phyloP scores from a whole-genome alignment of 2,113 vertebrate species.

The Brienomyrus longianalis region DNA sequence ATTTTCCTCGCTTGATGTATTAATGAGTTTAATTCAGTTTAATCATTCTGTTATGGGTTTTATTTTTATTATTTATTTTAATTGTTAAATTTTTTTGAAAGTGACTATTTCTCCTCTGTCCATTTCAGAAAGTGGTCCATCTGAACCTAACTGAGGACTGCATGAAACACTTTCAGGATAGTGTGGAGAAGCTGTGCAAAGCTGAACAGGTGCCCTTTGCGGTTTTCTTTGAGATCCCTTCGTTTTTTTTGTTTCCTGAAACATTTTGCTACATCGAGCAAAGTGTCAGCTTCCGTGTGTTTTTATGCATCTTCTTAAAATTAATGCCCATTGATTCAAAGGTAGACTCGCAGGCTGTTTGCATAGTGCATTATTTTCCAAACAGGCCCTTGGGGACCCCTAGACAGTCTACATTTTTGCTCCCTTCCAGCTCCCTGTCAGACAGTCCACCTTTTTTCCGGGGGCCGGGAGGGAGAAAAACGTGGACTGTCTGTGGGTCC shows the following conservation, averaged over 20 bases:
- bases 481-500: background rate
- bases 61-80: too few species aligned
- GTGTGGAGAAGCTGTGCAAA: conserved; percentile 91
- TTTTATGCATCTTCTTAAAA: background rate
- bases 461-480: background rate
- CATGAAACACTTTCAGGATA: conserved; percentile 75
- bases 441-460: background rate
- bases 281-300: background rate
- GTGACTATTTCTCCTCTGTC: conserved; percentile 20
- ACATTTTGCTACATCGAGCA: background rate
- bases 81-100: too few species aligned
- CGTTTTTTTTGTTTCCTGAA: background rate
- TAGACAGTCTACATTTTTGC: background rate
- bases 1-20: conserved; percentile 18
- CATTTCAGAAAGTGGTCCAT: conserved; percentile 81
- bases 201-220: conserved; percentile 79
- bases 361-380: background rate
- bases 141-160: conserved; percentile 89
- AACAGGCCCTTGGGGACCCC: background rate
- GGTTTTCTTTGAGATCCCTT: background rate
- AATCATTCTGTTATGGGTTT: too few species aligned
- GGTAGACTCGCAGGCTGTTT: background rate
- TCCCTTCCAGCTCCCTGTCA: background rate
- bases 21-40: too few species aligned
- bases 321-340: background rate